Conservation (phyloP, 2,888 invertebrate species). For the Polylopha cassiicola region DNA sequence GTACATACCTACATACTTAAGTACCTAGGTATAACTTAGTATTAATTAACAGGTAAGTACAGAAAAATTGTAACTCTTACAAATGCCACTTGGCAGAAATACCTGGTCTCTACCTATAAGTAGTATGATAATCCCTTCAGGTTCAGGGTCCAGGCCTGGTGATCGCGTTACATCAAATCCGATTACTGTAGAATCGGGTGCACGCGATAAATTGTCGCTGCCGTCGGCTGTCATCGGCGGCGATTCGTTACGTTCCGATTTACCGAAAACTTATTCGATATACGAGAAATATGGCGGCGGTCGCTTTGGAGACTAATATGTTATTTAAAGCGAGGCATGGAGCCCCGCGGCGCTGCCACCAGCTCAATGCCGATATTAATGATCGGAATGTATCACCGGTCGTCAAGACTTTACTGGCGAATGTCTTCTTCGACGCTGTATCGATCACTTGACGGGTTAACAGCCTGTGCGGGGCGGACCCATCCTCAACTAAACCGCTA, state of each 20-base stretch:
- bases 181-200: constrained; percentile 63
- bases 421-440: constrained; percentile 48
- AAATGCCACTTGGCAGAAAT: no score
- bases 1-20: no score
- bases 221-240: constrained; percentile 59
- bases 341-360: constrained; percentile 65
- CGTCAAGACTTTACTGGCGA: constrained; percentile 44
- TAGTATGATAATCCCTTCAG: constrained; percentile 9
- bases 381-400: constrained; percentile 54
- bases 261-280: constrained; percentile 57
- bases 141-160: constrained; percentile 14
- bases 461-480: constrained; percentile 21
- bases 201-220: constrained; percentile 62
- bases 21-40: no score
- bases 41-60: no score
- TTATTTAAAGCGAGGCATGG: constrained; percentile 58
- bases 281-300: constrained; percentile 65
- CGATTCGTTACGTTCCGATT: constrained; percentile 67
- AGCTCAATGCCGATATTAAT: constrained; percentile 68
- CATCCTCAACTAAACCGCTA: not conserved
- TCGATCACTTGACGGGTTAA: constrained; percentile 33
- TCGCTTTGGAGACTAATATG: constrained; percentile 67
- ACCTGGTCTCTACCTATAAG: no score
- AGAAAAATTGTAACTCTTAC: no score
- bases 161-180: constrained; percentile 49